Evolutionary conservation across 2,113 vertebrate genomes (phyloP).

Genomic region (Cygnus buccinator): DNA sequence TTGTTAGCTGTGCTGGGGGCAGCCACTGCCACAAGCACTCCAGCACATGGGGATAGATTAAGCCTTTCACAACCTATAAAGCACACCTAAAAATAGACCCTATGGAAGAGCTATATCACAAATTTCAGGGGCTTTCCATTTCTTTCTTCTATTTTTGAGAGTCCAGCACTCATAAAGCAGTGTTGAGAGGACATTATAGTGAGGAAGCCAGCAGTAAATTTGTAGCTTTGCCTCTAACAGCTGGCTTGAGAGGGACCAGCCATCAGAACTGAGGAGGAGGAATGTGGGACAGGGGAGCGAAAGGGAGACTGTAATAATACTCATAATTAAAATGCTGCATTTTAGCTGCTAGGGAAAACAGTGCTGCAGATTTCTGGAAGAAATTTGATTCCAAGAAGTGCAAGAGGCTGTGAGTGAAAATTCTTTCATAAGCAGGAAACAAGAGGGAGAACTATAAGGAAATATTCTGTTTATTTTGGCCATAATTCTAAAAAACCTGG

Average conservation of each 20-base stretch:
- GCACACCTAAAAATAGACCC: neutral
- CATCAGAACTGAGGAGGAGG: conserved; percentile 2
- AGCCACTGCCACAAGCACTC: neutral
- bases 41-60: rapidly evolving
- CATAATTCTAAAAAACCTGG: conserved; percentile 20
- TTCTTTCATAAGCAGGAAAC: conserved; percentile 74
- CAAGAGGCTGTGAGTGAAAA: conserved; percentile 67
- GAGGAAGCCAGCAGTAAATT: conserved; percentile 45
- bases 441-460: conserved; percentile 55
- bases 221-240: conserved; percentile 38
- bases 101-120: neutral
- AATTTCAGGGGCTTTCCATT: neutral
- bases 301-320: conserved; percentile 63
- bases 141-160: neutral
- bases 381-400: conserved; percentile 67
- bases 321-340: conserved; percentile 66
- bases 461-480: conserved; percentile 70
- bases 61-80: neutral
- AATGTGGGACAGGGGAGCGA: conserved; percentile 34
- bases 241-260: conserved; percentile 18
- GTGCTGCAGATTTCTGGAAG: conserved; percentile 49
- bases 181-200: neutral
- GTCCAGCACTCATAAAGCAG: neutral
- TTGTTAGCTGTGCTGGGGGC: neutral
- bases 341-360: conserved; percentile 41